Evolutionary conservation across 1,140 invertebrate species (phyloP).

Genomic region (Parapsyche elsis): DNA sequence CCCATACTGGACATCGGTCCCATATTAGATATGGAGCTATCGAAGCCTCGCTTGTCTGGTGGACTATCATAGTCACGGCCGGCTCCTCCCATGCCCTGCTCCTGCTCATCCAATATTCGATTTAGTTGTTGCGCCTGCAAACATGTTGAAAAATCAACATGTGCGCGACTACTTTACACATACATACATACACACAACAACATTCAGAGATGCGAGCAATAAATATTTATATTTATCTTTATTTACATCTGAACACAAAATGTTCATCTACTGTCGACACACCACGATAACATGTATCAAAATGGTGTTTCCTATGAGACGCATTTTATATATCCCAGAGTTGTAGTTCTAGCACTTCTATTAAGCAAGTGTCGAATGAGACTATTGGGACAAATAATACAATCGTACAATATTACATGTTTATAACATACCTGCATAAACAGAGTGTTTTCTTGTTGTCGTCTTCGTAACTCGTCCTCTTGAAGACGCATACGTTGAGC

Average conservation of each 20-base stretch:
- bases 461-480: constrained; percentile 83
- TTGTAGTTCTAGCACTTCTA: neutral
- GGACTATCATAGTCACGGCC: constrained; percentile 51
- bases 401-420: neutral
- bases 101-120: constrained; percentile 72
- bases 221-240: neutral
- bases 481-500: constrained; percentile 78
- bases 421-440: constrained; percentile 75
- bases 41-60: constrained; percentile 31
- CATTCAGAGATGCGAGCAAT: neutral
- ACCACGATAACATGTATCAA: constrained; percentile 1
- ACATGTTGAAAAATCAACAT: constrained; percentile 29
- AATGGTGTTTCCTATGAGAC: constrained; percentile 35
- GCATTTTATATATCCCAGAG: constrained; percentile 29
- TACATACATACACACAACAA: neutral
- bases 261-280: constrained; percentile 35
- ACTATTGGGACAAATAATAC: constrained; percentile 8
- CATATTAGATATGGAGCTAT: constrained; percentile 48
- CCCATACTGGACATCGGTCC: constrained; percentile 38
- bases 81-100: constrained; percentile 66
- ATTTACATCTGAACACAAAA: neutral
- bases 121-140: constrained; percentile 70
- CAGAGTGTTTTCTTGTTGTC: constrained; percentile 84
- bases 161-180: constrained; percentile 6
- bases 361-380: constrained; percentile 30